Evolutionary conservation across 2,797 vertebrate genomes (phyloP), one percentile per base, ranked within the genome.

Genomic region (Amazona finschi): DNA sequence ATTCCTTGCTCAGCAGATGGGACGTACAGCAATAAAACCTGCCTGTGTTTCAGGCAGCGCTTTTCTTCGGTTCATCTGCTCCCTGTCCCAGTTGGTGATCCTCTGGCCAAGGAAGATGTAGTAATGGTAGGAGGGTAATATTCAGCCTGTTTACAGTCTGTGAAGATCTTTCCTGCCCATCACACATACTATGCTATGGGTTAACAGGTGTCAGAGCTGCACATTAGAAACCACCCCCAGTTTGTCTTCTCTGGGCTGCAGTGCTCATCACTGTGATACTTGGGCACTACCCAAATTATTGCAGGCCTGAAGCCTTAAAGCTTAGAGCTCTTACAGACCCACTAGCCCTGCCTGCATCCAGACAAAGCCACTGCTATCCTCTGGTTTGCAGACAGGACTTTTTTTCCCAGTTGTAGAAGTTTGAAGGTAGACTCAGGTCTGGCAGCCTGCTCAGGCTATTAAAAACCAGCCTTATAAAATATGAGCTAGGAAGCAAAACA

Each of bases 381-480:
- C 78, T 82, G 67, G 10, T 80, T 96, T 92, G 46, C 60, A 95
- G 89, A 78, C 85, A 85, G 79, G 67, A 89, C 3, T 5, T 72
- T 85, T 94, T 86, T 72, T 64, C 66, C 28, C 33, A 18, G 18
- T 15, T 85, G n/a, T 30, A 50, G 36, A 57, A 47, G 47, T 92
- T 11, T 78, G 91, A 89, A 95, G 94, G 94, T 87, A 96, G 79
- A 90, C 53, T 87, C 61, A 85, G 80, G 69, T 87, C 91, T 96
- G 94, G 90, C 86, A 94, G 86, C 61, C 81, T 75, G 62, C 47
- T 71, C 5, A 4, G 60, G 64, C 87, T 91, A 55, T 93, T 95
- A 94, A 94, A 96, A 97, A 65, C 3, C 76, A 95, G 75, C 86
- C 94, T 83, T 92, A 91, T 95, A 96, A 97, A 97, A 93, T 90